Evolutionary conservation across 2,113 vertebrate species (phyloP), one percentile per base, ranked within the genome.

Genomic region (Syngnathus scovelli): DNA sequence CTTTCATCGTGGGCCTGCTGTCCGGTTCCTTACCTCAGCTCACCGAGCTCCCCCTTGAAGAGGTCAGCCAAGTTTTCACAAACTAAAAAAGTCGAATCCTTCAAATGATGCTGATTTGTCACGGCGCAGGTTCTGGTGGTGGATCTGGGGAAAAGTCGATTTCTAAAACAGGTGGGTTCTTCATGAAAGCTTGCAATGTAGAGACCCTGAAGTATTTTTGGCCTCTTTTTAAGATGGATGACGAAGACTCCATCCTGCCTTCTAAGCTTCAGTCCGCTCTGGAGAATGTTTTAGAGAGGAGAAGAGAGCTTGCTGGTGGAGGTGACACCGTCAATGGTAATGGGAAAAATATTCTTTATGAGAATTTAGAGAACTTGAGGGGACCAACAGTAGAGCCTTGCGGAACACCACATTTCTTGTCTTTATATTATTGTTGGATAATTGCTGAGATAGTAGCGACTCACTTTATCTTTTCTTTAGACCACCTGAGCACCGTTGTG

Each of bases 1-100:
- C 95, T 1, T 98, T 98, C 89, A 91, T 98, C 11, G 93, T 97
- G 0, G 96, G 95, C 55, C 91, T 98, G 74, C 92, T 98, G 72
- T 94, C 94, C 86, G 91, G 91, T 87, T 95, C 94, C 0, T 90
- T 98, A 82, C 87, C 93, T 0, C 92, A 93, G 69, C 93, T 98
- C 55, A 91, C 86, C 67, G 95, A 90, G 76, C 92, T 96, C 19
- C 95, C 94, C 0, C 87, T 95, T 52, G 95, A 96, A 76, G 94
- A 96, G 94, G 95, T 95, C 49, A 51, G 49, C 19, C 49, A 9
- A 0, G 9, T 4, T 51, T n/a, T 3, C 13, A 21, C 19, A n/a
- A 1, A 8, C 19, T 1, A 19, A 19, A 7, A 8, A n/a, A 1
- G 49, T 10, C 2, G 37, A 60, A 0, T 18, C 36, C 5, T 6